A percentile compares a stretch with the other conserved stretches of the same genome.
Conservation (phyloP, 2,888 invertebrate genomes). For the Agriopis leucophaearia region DNA sequence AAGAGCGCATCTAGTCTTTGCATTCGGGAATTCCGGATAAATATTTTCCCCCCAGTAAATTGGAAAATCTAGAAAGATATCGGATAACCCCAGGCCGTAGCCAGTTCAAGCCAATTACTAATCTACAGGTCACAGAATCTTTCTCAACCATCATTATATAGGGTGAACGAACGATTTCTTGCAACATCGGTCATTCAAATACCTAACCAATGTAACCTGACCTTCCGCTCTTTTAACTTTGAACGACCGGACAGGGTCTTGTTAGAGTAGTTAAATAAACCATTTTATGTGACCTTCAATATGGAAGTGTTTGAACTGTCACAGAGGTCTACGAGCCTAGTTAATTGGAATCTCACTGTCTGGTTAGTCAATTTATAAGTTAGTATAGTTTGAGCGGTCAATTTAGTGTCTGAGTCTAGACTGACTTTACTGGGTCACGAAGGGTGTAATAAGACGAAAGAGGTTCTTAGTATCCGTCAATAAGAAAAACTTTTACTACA, state of each 20-base stretch:
- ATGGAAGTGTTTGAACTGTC: slow-evolving; percentile 7
- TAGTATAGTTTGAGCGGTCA: no score
- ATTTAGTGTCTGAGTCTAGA: no score
- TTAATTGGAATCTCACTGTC: slow-evolving; percentile 8
- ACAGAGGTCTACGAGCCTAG: slow-evolving; percentile 16
- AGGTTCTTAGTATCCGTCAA: no score
- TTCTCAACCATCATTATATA: background rate
- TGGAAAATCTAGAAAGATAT: no score
- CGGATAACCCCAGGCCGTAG: background rate
- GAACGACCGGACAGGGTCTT: background rate
- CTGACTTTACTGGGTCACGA: no score
- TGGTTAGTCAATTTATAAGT: background rate
- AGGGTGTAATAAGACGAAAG: no score
- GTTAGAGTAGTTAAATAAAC: background rate
- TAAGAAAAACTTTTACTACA: no score
- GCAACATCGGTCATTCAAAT: background rate
- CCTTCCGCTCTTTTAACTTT: background rate
- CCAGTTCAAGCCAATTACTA: background rate
- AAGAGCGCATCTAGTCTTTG: no score
- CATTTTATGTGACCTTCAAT: slow-evolving; percentile 24
- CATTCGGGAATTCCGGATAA: no score
- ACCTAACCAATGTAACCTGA: slow-evolving; percentile 7
- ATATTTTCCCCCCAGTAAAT: no score
- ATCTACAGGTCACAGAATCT: slow-evolving; percentile 14
- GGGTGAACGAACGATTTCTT: slow-evolving; percentile 15